Percentiles rank a stretch among this genome's conserved stretches.
phyloP scores from a whole-genome alignment of 2,113 vertebrate genomes.

The Sander vitreus region DNA sequence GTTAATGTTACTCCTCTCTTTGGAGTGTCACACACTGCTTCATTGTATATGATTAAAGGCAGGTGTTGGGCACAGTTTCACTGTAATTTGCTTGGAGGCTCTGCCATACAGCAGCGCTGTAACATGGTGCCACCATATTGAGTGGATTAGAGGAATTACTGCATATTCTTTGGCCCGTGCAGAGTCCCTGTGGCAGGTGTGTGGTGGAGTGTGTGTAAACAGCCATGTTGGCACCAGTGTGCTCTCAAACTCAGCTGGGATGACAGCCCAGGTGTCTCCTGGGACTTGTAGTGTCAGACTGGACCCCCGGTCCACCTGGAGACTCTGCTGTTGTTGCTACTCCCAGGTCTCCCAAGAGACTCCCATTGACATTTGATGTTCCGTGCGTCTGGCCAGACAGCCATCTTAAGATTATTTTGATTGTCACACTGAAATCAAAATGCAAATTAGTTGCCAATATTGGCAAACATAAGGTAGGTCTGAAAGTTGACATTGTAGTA shows the following conservation, averaged over 20 bases:
- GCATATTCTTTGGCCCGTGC: constrained; percentile 67
- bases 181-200: constrained; percentile 83
- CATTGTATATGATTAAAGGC: constrained; percentile 73
- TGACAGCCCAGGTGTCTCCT: constrained; percentile 78
- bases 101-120: constrained; percentile 61
- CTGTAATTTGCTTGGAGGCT: constrained; percentile 70
- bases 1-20: constrained; percentile 51
- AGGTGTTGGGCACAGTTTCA: constrained; percentile 77
- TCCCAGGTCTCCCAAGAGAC: constrained; percentile 57
- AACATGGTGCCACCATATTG: constrained; percentile 79
- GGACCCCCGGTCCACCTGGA: constrained; percentile 78
- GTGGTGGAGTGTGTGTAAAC: constrained; percentile 78
- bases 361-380: constrained; percentile 71
- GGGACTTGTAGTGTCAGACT: constrained; percentile 80
- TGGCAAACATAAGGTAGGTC: constrained; percentile 17
- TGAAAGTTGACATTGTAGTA: neutral
- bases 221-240: constrained; percentile 76
- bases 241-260: constrained; percentile 71
- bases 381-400: constrained; percentile 48
- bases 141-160: constrained; percentile 82
- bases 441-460: constrained; percentile 35
- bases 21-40: constrained; percentile 40
- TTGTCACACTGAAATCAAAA: constrained; percentile 52
- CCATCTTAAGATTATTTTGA: constrained; percentile 42
- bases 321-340: constrained; percentile 64